Evolutionary conservation across 2,888 invertebrate genomes (phyloP).

Genomic region (Nephrotoma flavescens): DNA sequence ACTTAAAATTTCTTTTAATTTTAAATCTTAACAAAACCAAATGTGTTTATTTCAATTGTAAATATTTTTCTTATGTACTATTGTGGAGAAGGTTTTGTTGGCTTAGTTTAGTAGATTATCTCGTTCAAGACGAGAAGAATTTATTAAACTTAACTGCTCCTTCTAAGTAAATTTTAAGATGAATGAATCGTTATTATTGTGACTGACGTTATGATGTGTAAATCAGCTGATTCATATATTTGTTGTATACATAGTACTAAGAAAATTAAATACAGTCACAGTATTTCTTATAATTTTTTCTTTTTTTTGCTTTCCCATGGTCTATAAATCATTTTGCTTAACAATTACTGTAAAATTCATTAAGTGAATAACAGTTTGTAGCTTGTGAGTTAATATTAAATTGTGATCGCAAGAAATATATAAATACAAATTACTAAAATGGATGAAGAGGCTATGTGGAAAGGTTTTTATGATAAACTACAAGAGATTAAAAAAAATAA

Average conservation of each 20-base stretch:
- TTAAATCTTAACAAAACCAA: neutral
- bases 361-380: neutral
- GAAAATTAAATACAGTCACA: neutral
- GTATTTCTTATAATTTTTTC: neutral
- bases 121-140: neutral
- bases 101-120: neutral
- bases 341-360: neutral
- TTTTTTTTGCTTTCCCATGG: neutral
- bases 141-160: neutral
- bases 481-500: slow-evolving; percentile 43
- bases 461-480: slow-evolving; percentile 52
- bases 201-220: neutral
- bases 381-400: neutral
- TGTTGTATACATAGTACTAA: neutral
- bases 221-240: neutral
- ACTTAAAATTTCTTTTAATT: neutral
- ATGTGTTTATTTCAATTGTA: neutral
- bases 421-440: slow-evolving; percentile 14
- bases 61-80: neutral
- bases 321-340: neutral
- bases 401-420: neutral
- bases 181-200: neutral
- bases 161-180: neutral
- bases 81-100: neutral
- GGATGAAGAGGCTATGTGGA: slow-evolving; percentile 67